Evolutionary conservation across 2,888 invertebrate genomes (phyloP).

Genomic region (Alcis repandata): DNA sequence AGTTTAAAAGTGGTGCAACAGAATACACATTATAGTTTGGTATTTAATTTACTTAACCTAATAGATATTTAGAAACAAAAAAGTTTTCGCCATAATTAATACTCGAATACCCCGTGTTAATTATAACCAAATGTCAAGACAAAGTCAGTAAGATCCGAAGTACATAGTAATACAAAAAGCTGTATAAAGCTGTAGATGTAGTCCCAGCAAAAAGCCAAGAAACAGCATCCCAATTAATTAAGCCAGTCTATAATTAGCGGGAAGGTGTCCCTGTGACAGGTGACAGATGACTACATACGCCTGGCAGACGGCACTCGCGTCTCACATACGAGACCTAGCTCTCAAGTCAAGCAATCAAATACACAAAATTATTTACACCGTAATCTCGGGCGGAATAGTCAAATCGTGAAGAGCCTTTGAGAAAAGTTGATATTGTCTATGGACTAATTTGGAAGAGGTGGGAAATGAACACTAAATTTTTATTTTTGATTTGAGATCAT

Average conservation of each 20-base stretch:
- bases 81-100: too few species aligned
- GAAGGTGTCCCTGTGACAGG: slow-evolving; percentile 11
- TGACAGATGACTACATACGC: slow-evolving; percentile 23
- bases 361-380: neutral
- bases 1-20: too few species aligned
- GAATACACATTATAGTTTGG: too few species aligned
- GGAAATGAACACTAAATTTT: neutral
- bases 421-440: neutral
- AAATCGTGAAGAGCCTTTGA: neutral
- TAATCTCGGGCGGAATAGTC: neutral
- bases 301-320: neutral
- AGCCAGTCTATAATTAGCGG: slow-evolving; percentile 18
- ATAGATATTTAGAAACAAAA: too few species aligned
- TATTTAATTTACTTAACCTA: too few species aligned
- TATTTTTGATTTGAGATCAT: too few species aligned
- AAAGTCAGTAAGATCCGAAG: too few species aligned
- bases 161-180: too few species aligned
- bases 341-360: neutral
- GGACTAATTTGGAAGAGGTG: neutral
- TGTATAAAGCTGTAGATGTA: slow-evolving; percentile 1
- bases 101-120: too few species aligned
- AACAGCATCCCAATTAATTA: slow-evolving; percentile 25
- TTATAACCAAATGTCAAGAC: too few species aligned
- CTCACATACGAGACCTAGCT: neutral
- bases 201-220: slow-evolving; percentile 11